phyloP scores from a whole-genome alignment of 23 tunicate genomes.

The Oikopleura albicans region DNA sequence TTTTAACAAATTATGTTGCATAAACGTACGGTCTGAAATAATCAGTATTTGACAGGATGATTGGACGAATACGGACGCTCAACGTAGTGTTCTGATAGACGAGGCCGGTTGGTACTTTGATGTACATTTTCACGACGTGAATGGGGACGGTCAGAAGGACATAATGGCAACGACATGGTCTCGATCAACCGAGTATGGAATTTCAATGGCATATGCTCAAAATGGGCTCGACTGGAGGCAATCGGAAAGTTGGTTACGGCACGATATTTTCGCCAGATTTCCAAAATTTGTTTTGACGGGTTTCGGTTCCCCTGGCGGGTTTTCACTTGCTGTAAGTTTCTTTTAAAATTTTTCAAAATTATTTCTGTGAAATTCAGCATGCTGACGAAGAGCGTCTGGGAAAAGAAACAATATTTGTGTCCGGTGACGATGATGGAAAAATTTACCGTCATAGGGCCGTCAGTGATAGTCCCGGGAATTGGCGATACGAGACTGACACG shows the following conservation, averaged over 20 bases:
- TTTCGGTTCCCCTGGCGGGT: slow-evolving; percentile 1
- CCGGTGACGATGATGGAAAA: slow-evolving; percentile 80
- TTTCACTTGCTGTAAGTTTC: neutral
- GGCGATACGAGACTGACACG: neutral
- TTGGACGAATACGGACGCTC: no score
- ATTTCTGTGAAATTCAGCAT: no score
- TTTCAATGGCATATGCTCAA: slow-evolving; percentile 36
- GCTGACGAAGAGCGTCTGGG: slow-evolving; percentile 20
- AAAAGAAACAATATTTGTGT: slow-evolving; percentile 50
- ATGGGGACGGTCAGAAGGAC: slow-evolving; percentile 48
- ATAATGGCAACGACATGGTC: slow-evolving; percentile 74
- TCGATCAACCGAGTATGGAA: slow-evolving; percentile 52
- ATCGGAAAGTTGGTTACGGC: neutral
- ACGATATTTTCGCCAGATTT: neutral
- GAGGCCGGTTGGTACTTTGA: neutral
- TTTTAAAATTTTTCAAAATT: neutral
- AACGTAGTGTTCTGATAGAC: no score
- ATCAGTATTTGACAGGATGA: no score
- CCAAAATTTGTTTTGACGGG: neutral
- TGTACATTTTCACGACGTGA: slow-evolving; percentile 48
- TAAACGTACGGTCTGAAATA: no score
- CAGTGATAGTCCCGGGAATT: neutral
- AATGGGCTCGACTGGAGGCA: neutral
- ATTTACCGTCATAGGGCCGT: slow-evolving; percentile 48
- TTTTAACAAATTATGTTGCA: no score